phyloP scores from a whole-genome alignment of 2,113 vertebrate species.

The Xyrauchen texanus region DNA sequence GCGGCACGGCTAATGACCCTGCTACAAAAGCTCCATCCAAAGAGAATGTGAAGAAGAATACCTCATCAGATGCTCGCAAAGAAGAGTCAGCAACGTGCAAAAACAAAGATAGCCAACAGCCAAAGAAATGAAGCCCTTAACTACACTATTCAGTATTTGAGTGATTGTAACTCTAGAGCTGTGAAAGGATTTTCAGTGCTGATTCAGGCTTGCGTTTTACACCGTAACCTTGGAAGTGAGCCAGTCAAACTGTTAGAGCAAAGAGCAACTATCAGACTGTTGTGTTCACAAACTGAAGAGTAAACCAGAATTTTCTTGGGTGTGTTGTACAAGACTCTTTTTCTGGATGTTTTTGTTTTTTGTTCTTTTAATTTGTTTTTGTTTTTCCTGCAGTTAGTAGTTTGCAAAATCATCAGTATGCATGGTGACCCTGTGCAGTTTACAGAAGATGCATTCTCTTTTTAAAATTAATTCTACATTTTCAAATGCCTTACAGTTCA shows the following conservation, averaged over 20 bases:
- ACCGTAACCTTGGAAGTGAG: constrained; percentile 31
- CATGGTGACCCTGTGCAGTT: constrained; percentile 71
- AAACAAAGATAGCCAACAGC: constrained; percentile 56
- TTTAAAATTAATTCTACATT: constrained; percentile 64
- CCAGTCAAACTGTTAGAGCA: constrained; percentile 42
- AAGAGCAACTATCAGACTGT: constrained; percentile 28
- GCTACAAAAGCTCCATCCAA: constrained; percentile 52
- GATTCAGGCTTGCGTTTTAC: background rate
- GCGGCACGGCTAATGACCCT: background rate
- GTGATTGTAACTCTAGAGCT: constrained; percentile 2
- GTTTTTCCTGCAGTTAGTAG: constrained; percentile 48
- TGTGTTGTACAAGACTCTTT: constrained; percentile 28
- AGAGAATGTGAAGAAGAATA: constrained; percentile 63
- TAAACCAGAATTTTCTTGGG: constrained; percentile 22
- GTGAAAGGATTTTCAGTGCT: constrained; percentile 8
- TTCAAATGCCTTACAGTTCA: constrained; percentile 80
- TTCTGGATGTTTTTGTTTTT: background rate
- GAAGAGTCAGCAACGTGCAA: constrained; percentile 61
- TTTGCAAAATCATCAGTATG: constrained; percentile 39
- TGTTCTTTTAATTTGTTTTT: background rate
- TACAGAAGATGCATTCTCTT: constrained; percentile 67
- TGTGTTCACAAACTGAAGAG: constrained; percentile 42
- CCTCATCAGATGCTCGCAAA: constrained; percentile 49
- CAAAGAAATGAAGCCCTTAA: constrained; percentile 60
- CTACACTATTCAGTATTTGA: constrained; percentile 12